Evolutionary conservation across 2,888 invertebrate species (phyloP).

Genomic region (Aelia acuminata): DNA sequence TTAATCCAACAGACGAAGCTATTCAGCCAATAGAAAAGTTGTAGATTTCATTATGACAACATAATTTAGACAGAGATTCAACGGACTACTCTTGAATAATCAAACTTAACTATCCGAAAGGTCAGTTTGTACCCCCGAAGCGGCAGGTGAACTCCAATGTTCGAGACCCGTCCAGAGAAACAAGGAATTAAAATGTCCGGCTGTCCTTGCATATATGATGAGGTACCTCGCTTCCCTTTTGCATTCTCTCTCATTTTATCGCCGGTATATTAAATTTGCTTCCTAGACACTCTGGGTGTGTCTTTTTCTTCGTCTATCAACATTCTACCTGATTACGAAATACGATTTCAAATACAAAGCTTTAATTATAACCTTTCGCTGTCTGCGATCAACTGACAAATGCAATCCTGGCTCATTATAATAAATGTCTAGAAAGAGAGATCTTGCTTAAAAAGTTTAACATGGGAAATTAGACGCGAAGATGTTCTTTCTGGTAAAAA

Average conservation of each 20-base stretch:
- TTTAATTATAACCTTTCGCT: neutral
- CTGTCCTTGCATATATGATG: constrained; percentile 27
- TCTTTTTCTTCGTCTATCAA: neutral
- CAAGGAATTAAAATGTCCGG: neutral
- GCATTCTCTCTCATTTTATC: neutral
- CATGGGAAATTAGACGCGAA: too few species aligned
- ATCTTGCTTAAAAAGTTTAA: too few species aligned
- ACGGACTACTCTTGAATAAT: neutral
- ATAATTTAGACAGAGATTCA: neutral
- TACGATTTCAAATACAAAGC: neutral
- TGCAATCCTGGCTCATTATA: neutral
- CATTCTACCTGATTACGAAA: neutral
- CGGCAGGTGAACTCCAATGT: neutral
- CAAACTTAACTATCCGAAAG: neutral
- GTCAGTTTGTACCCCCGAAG: neutral
- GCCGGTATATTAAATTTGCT: neutral
- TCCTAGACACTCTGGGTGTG: neutral
- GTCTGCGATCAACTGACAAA: neutral
- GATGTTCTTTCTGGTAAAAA: too few species aligned
- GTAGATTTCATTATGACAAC: too few species aligned
- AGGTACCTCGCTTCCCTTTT: neutral
- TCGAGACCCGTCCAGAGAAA: neutral
- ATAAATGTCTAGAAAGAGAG: neutral
- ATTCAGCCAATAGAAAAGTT: too few species aligned
- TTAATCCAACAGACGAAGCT: too few species aligned